Conservation (phyloP, 1,140 invertebrate genomes). For the Ceratina calcarata region DNA sequence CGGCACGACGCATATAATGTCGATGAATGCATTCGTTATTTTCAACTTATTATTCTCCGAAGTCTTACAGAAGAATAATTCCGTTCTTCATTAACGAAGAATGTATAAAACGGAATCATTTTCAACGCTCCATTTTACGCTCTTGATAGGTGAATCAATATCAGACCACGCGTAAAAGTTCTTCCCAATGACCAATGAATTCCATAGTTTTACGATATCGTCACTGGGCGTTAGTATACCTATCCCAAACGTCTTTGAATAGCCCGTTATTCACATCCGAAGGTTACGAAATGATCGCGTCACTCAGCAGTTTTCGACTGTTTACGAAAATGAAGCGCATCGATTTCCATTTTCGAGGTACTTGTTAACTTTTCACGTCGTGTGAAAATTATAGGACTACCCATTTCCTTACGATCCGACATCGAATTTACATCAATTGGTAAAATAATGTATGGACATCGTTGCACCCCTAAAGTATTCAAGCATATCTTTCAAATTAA, state of each 20-base stretch:
- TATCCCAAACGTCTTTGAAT: neutral
- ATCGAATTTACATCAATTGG: no score
- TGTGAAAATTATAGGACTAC: no score
- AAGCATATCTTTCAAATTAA: neutral
- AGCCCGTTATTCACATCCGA: neutral
- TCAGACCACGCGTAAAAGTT: neutral
- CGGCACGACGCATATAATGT: neutral
- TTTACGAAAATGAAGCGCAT: constrained; percentile 3
- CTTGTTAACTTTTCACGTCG: neutral
- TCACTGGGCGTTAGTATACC: neutral
- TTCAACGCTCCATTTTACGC: neutral
- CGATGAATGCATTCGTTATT: constrained; percentile 27
- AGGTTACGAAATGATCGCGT: neutral
- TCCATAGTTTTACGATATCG: neutral
- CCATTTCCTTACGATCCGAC: no score
- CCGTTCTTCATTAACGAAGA: no score
- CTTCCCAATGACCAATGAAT: neutral
- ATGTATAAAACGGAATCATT: no score
- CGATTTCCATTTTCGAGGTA: neutral
- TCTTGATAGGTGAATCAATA: neutral
- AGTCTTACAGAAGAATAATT: no score
- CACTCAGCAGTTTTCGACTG: neutral
- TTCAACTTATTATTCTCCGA: no score
- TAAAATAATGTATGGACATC: no score
- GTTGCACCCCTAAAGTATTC: no score